Conservation (phyloP, 2,113 vertebrate species). For the Pollimyrus isidori region DNA sequence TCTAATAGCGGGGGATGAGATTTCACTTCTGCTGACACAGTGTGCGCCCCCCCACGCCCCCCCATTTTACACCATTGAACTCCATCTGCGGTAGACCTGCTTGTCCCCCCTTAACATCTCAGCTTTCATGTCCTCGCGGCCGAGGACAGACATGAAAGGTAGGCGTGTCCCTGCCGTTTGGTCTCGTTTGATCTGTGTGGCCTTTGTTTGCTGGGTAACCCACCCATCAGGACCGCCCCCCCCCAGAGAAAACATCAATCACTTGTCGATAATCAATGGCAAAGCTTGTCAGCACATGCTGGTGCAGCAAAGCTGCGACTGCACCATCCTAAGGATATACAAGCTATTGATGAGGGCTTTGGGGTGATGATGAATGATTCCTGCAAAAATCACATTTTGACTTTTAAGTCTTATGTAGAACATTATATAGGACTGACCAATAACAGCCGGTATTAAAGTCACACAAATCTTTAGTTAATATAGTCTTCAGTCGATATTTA, state of each 20-base stretch:
- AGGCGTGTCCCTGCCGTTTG: not conserved
- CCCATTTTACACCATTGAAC: not conserved
- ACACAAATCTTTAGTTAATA: not conserved
- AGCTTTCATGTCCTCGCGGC: not conserved
- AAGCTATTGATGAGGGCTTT: not conserved
- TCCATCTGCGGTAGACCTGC: not conserved
- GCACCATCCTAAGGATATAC: not conserved
- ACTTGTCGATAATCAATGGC: slow-evolving; percentile 15
- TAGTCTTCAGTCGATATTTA: not conserved
- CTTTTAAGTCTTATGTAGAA: not conserved
- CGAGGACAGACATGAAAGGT: slow-evolving; percentile 6
- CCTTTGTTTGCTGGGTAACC: not conserved
- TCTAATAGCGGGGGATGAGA: not conserved
- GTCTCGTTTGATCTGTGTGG: not conserved
- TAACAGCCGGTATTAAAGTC: not conserved
- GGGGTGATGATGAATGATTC: not conserved
- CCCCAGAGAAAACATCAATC: slow-evolving; percentile 4
- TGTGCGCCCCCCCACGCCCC: not conserved
- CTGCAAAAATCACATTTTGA: not conserved
- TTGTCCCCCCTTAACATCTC: not conserved
- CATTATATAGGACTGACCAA: not conserved
- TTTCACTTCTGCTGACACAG: not conserved
- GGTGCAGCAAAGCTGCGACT: not conserved
- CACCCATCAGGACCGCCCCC: not conserved
- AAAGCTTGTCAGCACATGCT: not conserved